Evolutionary conservation across 2,888 invertebrate genomes (phyloP).

Genomic region (Eilema caniola): DNA sequence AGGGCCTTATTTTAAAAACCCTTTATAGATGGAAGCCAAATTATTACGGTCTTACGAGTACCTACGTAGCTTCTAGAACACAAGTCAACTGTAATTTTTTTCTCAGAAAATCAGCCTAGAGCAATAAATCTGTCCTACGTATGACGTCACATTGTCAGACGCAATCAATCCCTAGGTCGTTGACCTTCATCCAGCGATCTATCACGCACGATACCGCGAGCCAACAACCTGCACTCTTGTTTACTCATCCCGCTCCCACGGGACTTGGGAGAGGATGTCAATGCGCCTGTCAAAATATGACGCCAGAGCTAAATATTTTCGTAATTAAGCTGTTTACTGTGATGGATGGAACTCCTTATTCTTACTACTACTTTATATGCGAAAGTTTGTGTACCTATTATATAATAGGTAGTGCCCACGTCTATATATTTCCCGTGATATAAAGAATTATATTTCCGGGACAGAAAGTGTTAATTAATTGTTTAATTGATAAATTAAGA

Average conservation of each 20-base stretch:
- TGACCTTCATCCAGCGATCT: slow-evolving; percentile 60
- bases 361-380: too few species aligned
- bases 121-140: background rate
- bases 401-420: too few species aligned
- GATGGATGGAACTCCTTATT: slow-evolving; percentile 1
- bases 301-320: slow-evolving; percentile 26
- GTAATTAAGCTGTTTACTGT: slow-evolving; percentile 9
- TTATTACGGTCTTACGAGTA: too few species aligned
- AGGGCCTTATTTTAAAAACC: too few species aligned
- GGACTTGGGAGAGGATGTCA: slow-evolving; percentile 49
- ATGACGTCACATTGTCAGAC: slow-evolving; percentile 21
- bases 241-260: slow-evolving; percentile 66
- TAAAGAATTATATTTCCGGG: too few species aligned
- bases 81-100: too few species aligned
- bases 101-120: background rate
- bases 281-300: slow-evolving; percentile 42
- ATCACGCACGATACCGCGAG: slow-evolving; percentile 67
- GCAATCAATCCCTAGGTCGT: slow-evolving; percentile 57
- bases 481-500: too few species aligned
- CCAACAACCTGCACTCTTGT: slow-evolving; percentile 61
- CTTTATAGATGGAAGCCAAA: too few species aligned
- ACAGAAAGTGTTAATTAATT: too few species aligned
- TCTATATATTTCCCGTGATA: too few species aligned
- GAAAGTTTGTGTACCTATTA: too few species aligned
- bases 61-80: too few species aligned